These are phyloP conservation scores for Dromas ardeola DNA, from an alignment of 2,113 vertebrate species.

Conservation along the genomic window DNA sequence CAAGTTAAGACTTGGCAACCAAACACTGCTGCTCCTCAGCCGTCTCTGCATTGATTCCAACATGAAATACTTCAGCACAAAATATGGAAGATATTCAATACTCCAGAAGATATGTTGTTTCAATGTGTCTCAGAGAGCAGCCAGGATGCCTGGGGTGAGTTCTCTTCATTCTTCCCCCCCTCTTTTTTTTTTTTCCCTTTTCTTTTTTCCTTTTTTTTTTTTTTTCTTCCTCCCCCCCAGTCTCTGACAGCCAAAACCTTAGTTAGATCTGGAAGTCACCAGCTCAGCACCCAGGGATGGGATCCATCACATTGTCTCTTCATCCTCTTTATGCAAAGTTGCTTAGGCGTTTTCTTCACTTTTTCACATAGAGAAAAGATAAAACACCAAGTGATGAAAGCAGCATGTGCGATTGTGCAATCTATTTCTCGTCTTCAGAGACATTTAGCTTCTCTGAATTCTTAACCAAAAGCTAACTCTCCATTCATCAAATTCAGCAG, in stretches of 20 bases:
- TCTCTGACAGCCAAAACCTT: background rate
- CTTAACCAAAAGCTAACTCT: background rate
- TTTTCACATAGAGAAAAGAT: background rate
- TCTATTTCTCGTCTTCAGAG: background rate
- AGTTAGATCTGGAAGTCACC: background rate
- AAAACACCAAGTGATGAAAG: background rate
- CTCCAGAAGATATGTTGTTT: background rate
- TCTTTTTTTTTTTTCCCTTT: background rate
- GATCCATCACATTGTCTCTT: background rate
- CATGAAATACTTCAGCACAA: background rate
- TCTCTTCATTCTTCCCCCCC: background rate
- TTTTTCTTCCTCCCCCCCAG: rapidly evolving
- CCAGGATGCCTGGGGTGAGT: background rate
- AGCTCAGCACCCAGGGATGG: no score
- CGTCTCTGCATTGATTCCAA: background rate
- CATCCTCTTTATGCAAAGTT: background rate
- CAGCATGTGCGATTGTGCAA: background rate
- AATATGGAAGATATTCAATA: background rate
- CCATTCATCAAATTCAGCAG: background rate
- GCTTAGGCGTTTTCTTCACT: background rate
- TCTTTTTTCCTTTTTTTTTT: rapidly evolving
- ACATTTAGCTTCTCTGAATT: background rate
- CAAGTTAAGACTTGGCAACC: background rate
- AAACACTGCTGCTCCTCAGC: background rate
- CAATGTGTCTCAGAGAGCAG: background rate